Base-by-base conservation (phyloP, 2,888 invertebrate genomes). In the Panopea generosa region DNA sequence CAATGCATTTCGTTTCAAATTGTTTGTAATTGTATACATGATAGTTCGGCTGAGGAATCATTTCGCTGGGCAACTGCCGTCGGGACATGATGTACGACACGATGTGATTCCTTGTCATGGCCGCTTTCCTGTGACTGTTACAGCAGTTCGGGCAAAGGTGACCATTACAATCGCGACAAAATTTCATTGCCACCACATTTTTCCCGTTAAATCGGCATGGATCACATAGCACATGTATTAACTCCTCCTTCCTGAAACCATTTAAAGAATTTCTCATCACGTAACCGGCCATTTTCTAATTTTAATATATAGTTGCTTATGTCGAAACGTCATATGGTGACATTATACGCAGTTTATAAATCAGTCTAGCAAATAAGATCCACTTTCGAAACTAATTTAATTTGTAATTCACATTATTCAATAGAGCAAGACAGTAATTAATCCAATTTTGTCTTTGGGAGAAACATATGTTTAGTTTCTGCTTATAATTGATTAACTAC, bases 131-230 rank as follows among this genome's bases (percentile, higher is more conserved):
- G 24, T 68, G 68, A 33, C 43, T 43, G 53, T 60, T 70, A 22
- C 38, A 50, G 47, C 70, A 70, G 40, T 55, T 38, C 4, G 62
- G 33, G 24, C 70, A 70, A 22, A 70, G 56, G 29, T 70, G 62
- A 0, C 70, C 70, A 14, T 47, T 56, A 29, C 70, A 70, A 29
- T 70, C 62, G 2, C 16, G 22, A 24, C 70, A 70, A 27, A 56
- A 55, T 49, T 70, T 70, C 47, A 56, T 62, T n/a, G 70, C 70
- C 14, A 49, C 38, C 0, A 33, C 62, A 0, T 47, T 55, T 29
- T 62, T 62, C 1, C 70, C 70, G 24, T 26, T 56, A 47, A 62
- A 70, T 29, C 62, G 45, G 33, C 70, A 70, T 7, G 70, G 70
- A 27, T 61, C 70, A 53, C 70, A 70, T 16, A 56, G 38, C 18